A percentile compares a stretch with the other conserved stretches of the same genome.
phyloP scores from a whole-genome alignment of 2,888 invertebrate species.

The Chirona hameri region DNA sequence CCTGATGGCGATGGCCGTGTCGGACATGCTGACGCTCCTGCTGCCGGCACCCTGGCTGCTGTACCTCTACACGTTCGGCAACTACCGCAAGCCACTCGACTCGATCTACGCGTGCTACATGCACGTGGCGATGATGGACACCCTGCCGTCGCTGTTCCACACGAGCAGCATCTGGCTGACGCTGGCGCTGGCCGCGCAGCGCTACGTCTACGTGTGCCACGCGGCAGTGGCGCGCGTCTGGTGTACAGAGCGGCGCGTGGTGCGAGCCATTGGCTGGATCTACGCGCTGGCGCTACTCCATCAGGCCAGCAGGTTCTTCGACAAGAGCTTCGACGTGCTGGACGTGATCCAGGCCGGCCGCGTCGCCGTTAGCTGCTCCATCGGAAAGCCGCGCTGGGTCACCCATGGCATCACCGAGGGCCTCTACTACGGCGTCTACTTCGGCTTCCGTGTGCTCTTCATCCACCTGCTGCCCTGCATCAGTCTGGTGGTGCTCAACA shows the following conservation, averaged over 20 bases:
- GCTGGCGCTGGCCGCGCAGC: slow-evolving; percentile 80
- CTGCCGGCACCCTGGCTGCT: slow-evolving; percentile 87
- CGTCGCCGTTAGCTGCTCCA: slow-evolving; percentile 40
- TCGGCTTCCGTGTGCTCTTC: slow-evolving; percentile 79
- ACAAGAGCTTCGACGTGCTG: slow-evolving; percentile 31
- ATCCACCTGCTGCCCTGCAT: slow-evolving; percentile 90
- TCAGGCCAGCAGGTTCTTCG: slow-evolving; percentile 65
- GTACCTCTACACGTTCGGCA: slow-evolving; percentile 86
- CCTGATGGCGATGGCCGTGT: slow-evolving; percentile 91
- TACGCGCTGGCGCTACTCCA: slow-evolving; percentile 73
- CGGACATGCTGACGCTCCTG: slow-evolving; percentile 87
- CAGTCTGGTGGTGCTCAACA: slow-evolving; percentile 80
- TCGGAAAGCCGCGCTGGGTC: slow-evolving; percentile 65
- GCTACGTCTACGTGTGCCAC: slow-evolving; percentile 93
- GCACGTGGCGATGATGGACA: slow-evolving; percentile 57
- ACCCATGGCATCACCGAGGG: slow-evolving; percentile 61
- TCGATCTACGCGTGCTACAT: slow-evolving; percentile 73
- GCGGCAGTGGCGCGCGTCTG: slow-evolving; percentile 79
- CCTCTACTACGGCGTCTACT: slow-evolving; percentile 76
- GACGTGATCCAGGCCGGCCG: not conserved
- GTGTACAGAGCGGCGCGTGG: slow-evolving; percentile 64
- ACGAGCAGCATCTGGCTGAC: slow-evolving; percentile 93
- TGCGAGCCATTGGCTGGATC: slow-evolving; percentile 73
- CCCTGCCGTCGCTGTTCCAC: slow-evolving; percentile 84
- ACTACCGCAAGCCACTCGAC: slow-evolving; percentile 74